Evolutionary conservation across 2,888 invertebrate species (phyloP).

Genomic region (Aethes cnicana): DNA sequence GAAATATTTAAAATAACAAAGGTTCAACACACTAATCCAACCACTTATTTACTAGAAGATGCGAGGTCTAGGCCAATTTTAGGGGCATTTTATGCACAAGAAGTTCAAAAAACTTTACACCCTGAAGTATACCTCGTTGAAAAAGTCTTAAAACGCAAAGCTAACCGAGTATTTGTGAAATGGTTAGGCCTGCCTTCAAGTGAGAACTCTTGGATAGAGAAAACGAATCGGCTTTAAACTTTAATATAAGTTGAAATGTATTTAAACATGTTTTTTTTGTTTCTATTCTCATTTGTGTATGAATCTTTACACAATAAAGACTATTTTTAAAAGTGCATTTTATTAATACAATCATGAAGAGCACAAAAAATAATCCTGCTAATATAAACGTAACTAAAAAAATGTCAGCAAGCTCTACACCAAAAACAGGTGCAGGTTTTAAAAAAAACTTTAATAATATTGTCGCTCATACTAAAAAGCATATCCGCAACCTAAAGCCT

Average conservation of each 20-base stretch:
- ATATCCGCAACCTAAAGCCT: too few species aligned
- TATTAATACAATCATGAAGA: too few species aligned
- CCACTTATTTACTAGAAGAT: slow-evolving; percentile 32
- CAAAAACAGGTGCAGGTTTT: too few species aligned
- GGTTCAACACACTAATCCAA: slow-evolving; percentile 39
- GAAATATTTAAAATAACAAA: slow-evolving; percentile 20
- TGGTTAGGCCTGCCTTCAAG: slow-evolving; percentile 1
- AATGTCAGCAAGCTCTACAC: too few species aligned
- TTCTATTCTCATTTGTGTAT: not conserved
- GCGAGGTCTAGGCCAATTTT: slow-evolving; percentile 37
- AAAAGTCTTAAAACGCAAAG: slow-evolving; percentile 33
- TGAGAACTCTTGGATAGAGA: not conserved
- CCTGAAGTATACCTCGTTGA: slow-evolving; percentile 44
- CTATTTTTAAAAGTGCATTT: too few species aligned
- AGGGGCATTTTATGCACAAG: slow-evolving; percentile 45
- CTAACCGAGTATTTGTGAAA: not conserved
- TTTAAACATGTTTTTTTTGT: not conserved
- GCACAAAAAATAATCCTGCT: not conserved
- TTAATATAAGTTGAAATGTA: too few species aligned
- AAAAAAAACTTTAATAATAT: not conserved
- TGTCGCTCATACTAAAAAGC: not conserved
- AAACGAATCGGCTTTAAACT: not conserved
- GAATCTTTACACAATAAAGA: not conserved
- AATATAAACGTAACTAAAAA: not conserved
- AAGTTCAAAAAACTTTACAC: slow-evolving; percentile 42